Evolutionary conservation across 2,888 invertebrate genomes (phyloP), one percentile per base, ranked within the genome.

Genomic region (Heliconius charithonia): DNA sequence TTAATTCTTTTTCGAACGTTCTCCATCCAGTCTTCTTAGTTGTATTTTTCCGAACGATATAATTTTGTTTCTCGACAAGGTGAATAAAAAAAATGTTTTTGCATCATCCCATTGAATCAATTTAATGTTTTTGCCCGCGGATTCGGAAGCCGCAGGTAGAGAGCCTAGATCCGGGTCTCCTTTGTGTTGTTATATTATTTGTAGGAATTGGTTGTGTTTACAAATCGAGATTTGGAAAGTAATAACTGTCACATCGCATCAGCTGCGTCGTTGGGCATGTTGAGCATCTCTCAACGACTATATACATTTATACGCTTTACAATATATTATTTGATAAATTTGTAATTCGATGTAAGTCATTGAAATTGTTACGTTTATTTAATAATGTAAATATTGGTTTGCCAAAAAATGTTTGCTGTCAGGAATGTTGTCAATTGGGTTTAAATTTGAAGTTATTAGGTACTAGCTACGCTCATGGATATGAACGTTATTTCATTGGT

Each of bases 101-200:
- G 90, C 88, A 87, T 81, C 85, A 86, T 86, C 87, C 90, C 88
- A 90, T 90, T 92, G 93, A 92, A 92, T 93, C 91, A 92, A 92
- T 93, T 93, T 91, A 86, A 84, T 79, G 85, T 91, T 94, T 94
- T 94, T 93, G 91, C 67, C 41, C 87, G 88, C 87, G 88, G 88
- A 90, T 93, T 94, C 94, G 94, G 94, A 95, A 95, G 94, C 94
- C 93, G 92, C 94, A 94, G 95, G 94, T 94, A 94, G 92, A 91
- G 89, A 85, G 87, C 87, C 91, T 91, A 93, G 94, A 94, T 94
- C 94, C 95, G 94, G 93, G 92, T 89, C 85, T 80, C 86, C 87
- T 89, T 94, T 93, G 91, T 91, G 87, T 86, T 51, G 6, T 51
- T 85, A 82, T 76, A 79, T 88, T 86, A 88, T 92, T 90, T 87